These are phyloP conservation scores for Iselma pallidipennis DNA, from an alignment of 2,888 invertebrate species.

Conservation along the genomic window DNA sequence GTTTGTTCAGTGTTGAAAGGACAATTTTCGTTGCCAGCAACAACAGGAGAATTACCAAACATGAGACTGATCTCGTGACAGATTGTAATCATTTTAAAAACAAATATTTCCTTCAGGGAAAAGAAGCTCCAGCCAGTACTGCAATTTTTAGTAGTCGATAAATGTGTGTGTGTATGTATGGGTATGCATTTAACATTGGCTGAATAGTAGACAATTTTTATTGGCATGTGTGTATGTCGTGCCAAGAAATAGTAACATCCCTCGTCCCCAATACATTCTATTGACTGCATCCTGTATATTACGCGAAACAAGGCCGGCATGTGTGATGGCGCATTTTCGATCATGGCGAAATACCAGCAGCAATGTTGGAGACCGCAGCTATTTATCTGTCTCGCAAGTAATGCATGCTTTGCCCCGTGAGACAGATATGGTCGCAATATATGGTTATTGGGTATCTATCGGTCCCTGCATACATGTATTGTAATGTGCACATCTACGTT, in stretches of 20 bases:
- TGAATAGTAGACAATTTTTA: background rate
- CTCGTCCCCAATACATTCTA: background rate
- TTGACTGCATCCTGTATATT: background rate
- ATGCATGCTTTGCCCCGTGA: slow-evolving; percentile 48
- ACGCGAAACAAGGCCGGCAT: background rate
- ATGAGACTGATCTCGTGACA: background rate
- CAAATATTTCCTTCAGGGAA: background rate
- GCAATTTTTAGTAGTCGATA: no score
- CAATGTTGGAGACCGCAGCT: slow-evolving; percentile 36
- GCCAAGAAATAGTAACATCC: background rate
- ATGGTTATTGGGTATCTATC: slow-evolving; percentile 55
- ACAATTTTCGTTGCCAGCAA: background rate
- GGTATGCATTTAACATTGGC: background rate
- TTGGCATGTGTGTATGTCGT: background rate
- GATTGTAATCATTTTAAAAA: background rate
- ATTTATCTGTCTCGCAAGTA: slow-evolving; percentile 51
- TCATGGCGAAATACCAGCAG: slow-evolving; percentile 9
- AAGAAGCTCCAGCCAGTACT: background rate
- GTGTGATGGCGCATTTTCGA: slow-evolving; percentile 14
- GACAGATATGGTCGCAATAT: slow-evolving; percentile 53
- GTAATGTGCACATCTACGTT: slow-evolving; percentile 42
- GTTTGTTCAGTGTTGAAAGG: background rate
- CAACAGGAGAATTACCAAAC: background rate
- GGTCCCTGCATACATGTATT: slow-evolving; percentile 47
- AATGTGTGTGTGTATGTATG: no score